Conservation (phyloP, 2,888 invertebrate species). For the Drymonia ruficornis region DNA sequence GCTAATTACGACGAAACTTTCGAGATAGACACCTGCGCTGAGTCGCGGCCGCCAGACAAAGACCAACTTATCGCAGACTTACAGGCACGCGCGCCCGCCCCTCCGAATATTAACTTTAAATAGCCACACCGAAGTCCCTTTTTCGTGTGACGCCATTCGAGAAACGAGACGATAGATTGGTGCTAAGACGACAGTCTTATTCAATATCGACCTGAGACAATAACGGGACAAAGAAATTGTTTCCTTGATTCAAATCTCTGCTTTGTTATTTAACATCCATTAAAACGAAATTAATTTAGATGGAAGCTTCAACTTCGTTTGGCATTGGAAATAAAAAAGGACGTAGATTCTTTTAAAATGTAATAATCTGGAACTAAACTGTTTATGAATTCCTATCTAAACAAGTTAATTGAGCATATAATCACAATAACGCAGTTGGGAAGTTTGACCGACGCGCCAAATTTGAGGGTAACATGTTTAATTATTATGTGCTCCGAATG, state of each 20-base stretch:
- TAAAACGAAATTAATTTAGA: conserved; percentile 47
- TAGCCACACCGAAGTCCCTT: conserved; percentile 44
- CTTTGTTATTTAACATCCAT: conserved; percentile 48
- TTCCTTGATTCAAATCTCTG: conserved; percentile 50
- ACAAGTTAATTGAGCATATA: conserved; percentile 46
- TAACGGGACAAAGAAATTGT: conserved; percentile 58
- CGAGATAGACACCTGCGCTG: conserved; percentile 83
- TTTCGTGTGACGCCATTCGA: conserved; percentile 40
- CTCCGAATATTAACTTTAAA: conserved; percentile 59
- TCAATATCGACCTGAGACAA: conserved; percentile 67
- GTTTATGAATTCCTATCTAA: conserved; percentile 41
- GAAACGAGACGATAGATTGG: conserved; percentile 58
- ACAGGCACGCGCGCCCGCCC: conserved; percentile 59
- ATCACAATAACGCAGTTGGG: conserved; percentile 58
- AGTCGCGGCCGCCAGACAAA: conserved; percentile 78
- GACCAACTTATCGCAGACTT: conserved; percentile 80
- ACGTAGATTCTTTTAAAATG: background rate
- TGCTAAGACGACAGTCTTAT: conserved; percentile 61
- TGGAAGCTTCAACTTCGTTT: conserved; percentile 41
- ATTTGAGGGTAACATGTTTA: conserved; percentile 62
- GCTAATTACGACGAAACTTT: conserved; percentile 83
- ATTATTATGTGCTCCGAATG: conserved; percentile 63
- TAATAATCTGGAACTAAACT: conserved; percentile 27
- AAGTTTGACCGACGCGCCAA: conserved; percentile 58
- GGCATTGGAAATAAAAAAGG: conserved; percentile 25